phyloP scores from a whole-genome alignment of 2,888 invertebrate genomes.

The Orthonevra nobilis region DNA sequence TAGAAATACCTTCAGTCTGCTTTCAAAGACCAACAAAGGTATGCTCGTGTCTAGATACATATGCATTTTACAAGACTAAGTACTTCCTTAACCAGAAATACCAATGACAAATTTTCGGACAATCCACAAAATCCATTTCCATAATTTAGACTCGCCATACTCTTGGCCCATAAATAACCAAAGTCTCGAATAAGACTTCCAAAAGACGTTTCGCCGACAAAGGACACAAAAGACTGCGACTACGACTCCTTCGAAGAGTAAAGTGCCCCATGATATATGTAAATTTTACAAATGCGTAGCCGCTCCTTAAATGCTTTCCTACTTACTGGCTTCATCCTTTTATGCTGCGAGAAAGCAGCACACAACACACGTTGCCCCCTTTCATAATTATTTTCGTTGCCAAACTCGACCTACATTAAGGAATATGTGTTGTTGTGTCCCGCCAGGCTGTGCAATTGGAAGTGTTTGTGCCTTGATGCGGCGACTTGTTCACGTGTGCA shows the following conservation, averaged over 20 bases:
- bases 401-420: constrained; percentile 62
- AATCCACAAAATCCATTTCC: constrained; percentile 69
- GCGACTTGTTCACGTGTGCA: constrained; percentile 13
- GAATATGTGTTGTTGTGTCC: too few relatives aligned
- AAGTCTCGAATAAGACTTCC: constrained; percentile 21
- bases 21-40: too few relatives aligned
- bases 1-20: too few relatives aligned
- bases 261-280: constrained; percentile 66
- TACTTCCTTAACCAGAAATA: constrained; percentile 58
- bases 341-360: constrained; percentile 8
- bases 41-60: too few relatives aligned
- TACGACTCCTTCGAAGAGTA: constrained; percentile 30
- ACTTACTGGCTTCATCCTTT: neutral
- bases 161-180: constrained; percentile 44
- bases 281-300: constrained; percentile 56
- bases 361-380: constrained; percentile 9
- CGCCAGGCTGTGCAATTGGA: too few relatives aligned
- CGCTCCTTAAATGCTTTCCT: constrained; percentile 19
- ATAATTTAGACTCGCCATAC: constrained; percentile 46
- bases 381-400: constrained; percentile 56
- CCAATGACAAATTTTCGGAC: constrained; percentile 67
- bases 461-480: too few relatives aligned
- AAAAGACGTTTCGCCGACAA: constrained; percentile 20
- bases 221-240: constrained; percentile 31
- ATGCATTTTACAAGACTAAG: constrained; percentile 47